These are phyloP conservation scores for Drosophila subpulchrella DNA, from an alignment of 1,140 invertebrate genomes.

Conservation along the genomic window DNA sequence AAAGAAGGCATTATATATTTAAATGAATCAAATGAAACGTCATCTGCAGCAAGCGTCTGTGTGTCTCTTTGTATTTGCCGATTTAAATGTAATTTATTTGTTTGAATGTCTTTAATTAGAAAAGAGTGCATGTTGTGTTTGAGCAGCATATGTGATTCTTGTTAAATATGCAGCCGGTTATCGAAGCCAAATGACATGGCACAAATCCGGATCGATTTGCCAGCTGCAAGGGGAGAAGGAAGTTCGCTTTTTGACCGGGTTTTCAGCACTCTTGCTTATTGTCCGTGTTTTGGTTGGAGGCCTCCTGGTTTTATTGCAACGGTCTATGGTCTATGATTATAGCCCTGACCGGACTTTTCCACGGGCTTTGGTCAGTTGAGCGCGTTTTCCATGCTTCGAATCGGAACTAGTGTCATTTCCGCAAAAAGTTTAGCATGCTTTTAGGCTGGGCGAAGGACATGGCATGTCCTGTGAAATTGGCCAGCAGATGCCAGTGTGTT, in stretches of 20 bases:
- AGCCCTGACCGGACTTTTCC: slow-evolving; percentile 31
- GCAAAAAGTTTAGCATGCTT: slow-evolving; percentile 76
- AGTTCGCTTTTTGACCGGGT: slow-evolving; percentile 34
- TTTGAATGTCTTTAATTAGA: slow-evolving; percentile 52
- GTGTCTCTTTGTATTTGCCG: slow-evolving; percentile 26
- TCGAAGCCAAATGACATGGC: slow-evolving; percentile 19
- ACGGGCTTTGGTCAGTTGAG: slow-evolving; percentile 36
- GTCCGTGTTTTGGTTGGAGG: slow-evolving; percentile 28
- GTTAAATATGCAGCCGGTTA: slow-evolving; percentile 20
- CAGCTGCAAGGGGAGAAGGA: slow-evolving; percentile 26
- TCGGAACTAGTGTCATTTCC: slow-evolving; percentile 80
- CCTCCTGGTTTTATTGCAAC: slow-evolving; percentile 34
- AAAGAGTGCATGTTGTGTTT: slow-evolving; percentile 32
- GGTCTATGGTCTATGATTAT: slow-evolving; percentile 29
- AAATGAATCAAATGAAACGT: slow-evolving; percentile 53
- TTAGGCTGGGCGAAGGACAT: slow-evolving; percentile 54
- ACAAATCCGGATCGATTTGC: slow-evolving; percentile 47
- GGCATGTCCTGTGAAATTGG: slow-evolving; percentile 26
- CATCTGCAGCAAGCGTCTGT: slow-evolving; percentile 36
- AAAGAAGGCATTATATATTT: slow-evolving; percentile 55
- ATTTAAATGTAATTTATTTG: slow-evolving; percentile 60
- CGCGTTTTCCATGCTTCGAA: slow-evolving; percentile 49
- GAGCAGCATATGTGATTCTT: background rate
- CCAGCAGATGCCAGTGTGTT: slow-evolving; percentile 49
- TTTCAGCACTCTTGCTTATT: slow-evolving; percentile 19